A percentile compares a stretch with the other conserved stretches of the same genome.
phyloP scores from a whole-genome alignment of 1,140 invertebrate species.

The Artemia franciscana region DNA sequence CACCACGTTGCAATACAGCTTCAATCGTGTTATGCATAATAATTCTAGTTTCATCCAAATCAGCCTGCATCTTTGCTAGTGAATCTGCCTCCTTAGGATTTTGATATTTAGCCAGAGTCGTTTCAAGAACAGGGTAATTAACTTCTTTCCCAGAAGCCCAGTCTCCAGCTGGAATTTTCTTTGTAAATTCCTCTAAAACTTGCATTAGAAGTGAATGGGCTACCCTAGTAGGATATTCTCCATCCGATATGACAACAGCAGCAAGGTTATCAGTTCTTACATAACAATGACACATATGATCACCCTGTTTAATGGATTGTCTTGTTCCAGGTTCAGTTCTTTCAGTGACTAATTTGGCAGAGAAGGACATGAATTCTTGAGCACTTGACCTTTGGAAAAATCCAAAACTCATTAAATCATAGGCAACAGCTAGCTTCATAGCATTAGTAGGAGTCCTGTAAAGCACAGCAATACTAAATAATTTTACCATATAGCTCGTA shows the following conservation, averaged over 20 bases:
- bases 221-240: slow-evolving; percentile 87
- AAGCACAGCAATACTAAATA: slow-evolving; percentile 67
- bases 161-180: slow-evolving; percentile 43
- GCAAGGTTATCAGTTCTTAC: slow-evolving; percentile 70
- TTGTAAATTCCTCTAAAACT: slow-evolving; percentile 77
- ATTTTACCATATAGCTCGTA: slow-evolving; percentile 84
- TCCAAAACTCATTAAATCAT: slow-evolving; percentile 75
- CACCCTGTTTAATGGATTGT: slow-evolving; percentile 68
- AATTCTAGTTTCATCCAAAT: slow-evolving; percentile 97
- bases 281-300: slow-evolving; percentile 83
- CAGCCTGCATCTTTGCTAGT: slow-evolving; percentile 85
- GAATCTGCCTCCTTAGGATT: slow-evolving; percentile 92
- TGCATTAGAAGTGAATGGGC: slow-evolving; percentile 79
- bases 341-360: slow-evolving; percentile 83
- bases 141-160: slow-evolving; percentile 36
- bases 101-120: slow-evolving; percentile 72
- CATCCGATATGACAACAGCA: slow-evolving; percentile 81
- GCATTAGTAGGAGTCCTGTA: slow-evolving; percentile 27
- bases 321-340: slow-evolving; percentile 54
- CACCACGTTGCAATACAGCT: slow-evolving; percentile 80
- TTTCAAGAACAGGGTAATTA: slow-evolving; percentile 36
- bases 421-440: slow-evolving; percentile 48
- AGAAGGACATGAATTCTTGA: slow-evolving; percentile 88
- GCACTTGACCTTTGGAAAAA: slow-evolving; percentile 82
- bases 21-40: slow-evolving; percentile 95